Base-by-base conservation (phyloP, 2,888 invertebrate species). In the Scaptodrosophila latifasciaeformis region DNA sequence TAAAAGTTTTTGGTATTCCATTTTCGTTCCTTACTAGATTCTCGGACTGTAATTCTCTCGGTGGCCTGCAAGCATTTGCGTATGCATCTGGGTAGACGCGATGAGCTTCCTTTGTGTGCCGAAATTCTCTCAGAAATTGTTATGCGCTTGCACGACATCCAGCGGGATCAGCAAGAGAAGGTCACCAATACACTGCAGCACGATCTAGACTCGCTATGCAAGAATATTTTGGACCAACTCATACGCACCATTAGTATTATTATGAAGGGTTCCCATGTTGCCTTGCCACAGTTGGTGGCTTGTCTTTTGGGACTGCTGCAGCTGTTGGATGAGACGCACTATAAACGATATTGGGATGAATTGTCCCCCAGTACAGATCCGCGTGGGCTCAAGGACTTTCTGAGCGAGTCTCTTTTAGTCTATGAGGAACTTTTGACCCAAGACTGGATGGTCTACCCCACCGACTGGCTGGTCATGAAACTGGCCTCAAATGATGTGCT, bases 391-490 rank as follows among this genome's bases (percentile, higher is more conserved):
- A 95, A 96, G 83, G 95, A 96, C 74, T 95, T 97, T 83, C 88
- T 97, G 0, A 90, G 94, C 81, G 88, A 93, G 59, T 93, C 95
- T 0, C 92, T 97, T 80, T 87, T 93, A 5, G 86, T 87, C 2
- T 86, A 87, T 44, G 85, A 86, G 54, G 86, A 86, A 60, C 56
- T 87, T 10, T 67, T 87, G 0, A 81, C 84, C 2, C 86, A 86
- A 45, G 86, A 87, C 58, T 86, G 86, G 86, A 62, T 83, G 2
- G 85, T 87, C 3, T 97, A 95, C 75, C 94, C 96, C 1, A 89
- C 91, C 0, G 96, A 97, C 83, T 98, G 97, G 97, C 89, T 96
- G 67, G 91, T 96, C 9, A 92, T 97, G 85, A 91, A 94, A 82
- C 92, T 97, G 87, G 92, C 95, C 52, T 93, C 93, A 47, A 97